Percentiles rank a stretch among this genome's conserved stretches.
These are phyloP conservation scores for Sebastes trivittatus DNA, from an alignment of 2,797 vertebrate genomes.

Conservation along the genomic window DNA sequence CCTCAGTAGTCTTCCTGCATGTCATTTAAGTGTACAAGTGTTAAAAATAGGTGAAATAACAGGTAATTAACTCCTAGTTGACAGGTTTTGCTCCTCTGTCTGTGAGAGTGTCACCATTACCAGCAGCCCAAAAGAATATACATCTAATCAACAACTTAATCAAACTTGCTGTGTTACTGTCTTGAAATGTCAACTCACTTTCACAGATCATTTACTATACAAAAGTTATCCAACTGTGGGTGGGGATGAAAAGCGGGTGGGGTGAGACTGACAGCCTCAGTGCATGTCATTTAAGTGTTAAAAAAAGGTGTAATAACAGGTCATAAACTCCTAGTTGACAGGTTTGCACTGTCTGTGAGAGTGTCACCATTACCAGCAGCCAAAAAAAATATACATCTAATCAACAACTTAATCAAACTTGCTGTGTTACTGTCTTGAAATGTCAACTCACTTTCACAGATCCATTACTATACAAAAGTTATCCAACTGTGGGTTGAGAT, in stretches of 20 bases:
- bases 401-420: slow-evolving; percentile 8
- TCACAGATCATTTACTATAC: no score
- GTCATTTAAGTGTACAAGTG: background rate
- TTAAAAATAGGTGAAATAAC: background rate
- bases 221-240: slow-evolving; percentile 7
- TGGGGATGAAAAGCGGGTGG: slow-evolving; percentile 29
- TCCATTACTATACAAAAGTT: background rate
- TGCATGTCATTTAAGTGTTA: background rate
- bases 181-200: no score
- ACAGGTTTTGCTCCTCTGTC: background rate
- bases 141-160: background rate
- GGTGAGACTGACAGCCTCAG: background rate
- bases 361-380: background rate
- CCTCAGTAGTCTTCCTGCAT: background rate
- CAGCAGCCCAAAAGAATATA: background rate
- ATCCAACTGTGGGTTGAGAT: slow-evolving; percentile 4
- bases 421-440: no score
- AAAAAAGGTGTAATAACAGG: background rate
- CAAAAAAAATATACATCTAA: background rate
- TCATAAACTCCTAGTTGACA: background rate
- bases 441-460: no score
- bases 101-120: no score
- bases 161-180: background rate
- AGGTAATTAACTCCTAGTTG: background rate
- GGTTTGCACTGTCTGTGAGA: background rate